Base-by-base conservation (phyloP, 2,797 vertebrate genomes). In the Myoxocephalus aenaeus region DNA sequence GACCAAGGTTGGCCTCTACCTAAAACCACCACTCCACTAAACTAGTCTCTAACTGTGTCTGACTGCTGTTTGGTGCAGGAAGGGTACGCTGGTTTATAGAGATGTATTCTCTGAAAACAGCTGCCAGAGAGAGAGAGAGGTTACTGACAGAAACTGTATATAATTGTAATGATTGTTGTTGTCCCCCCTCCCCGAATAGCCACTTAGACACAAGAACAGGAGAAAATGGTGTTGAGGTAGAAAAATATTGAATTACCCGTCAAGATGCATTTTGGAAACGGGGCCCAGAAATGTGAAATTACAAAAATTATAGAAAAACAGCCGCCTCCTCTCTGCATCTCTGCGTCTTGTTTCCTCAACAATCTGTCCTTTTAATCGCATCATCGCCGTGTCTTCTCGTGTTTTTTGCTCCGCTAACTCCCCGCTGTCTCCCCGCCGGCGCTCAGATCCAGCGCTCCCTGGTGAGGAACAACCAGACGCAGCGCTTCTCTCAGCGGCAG, bases 391-490 rank as follows among this genome's bases (percentile, higher is more conserved):
- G 0, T 69, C 12, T 15, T 15, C 48, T 62, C 25, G 0, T 59
- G 20, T 67, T 48, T 83, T 63, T 34, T 3, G 36, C 46, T 58
- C 2, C 11, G 10, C 4, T 25, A 29, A 11, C 18, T 22, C 18
- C 63, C 3, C 6, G 17, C 12, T 2, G 2, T 25, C 15, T 20
- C 32, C 59, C 38, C 75, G 44, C 32, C 4, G 2, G 7, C 25
- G 32, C 34, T 7, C 88, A 98, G 97, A 97, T 98, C 93, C 96
- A 98, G 86, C 94, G 95, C 14, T 95, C 96, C 70, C 93, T 98
- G 73, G 95, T 97, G 83, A 95, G 97, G 85, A 98, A 98, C 90
- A 97, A 97, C 87, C 97, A 97, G 87, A 97, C 96, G 0, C 96
- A 97, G 81, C 95, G 95, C 1, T 96, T 96, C 87, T 96, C 97